Evolutionary conservation across 2,888 invertebrate genomes (phyloP), one percentile per base, ranked within the genome.

Genomic region (Deilephila porcellus): DNA sequence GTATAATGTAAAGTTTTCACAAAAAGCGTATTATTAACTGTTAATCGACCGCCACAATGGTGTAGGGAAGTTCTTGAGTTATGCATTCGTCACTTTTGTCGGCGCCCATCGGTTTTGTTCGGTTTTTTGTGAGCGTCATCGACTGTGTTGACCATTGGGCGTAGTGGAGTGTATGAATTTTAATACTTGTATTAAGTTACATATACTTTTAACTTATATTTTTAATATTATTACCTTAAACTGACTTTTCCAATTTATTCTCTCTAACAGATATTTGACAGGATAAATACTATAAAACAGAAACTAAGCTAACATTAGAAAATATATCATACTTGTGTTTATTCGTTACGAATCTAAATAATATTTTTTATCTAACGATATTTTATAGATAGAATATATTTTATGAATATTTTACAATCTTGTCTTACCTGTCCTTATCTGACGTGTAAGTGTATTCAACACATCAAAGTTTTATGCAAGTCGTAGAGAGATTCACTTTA

Each of bases 11-110:
- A 53, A 70, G 37, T 70, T 70, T 71, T 70, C 67, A 75, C 76
- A 74, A 77, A 75, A 78, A 77, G 71, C 75, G 73, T 53, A 73
- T 76, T 79, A 80, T 78, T 79, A 75, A 77, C 78, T 78, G 76
- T 75, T 80, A 78, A 80, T 79, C 79, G 76, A 71, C 74, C 29
- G 37, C 25, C 63, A 78, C 79, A 79, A 78, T 79, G 76, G 77
- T 76, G 75, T 75, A 77, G 72, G 72, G 34, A 64, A 45, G 52
- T 60, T 82, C 82, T 84, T 74, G 78, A 83, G 85, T 81, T 85
- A 86, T 86, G 83, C 82, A 81, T 82, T 83, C 84, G 83, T 83
- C 86, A 87, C 90, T 90, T 72, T 90, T 90, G 90, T 90, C 90
- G 90, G 89, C 86, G 77, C 79, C 82, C 81, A 82, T 73, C 73